phyloP scores from a whole-genome alignment of 2,888 invertebrate genomes.

The Cheilosia pagana region DNA sequence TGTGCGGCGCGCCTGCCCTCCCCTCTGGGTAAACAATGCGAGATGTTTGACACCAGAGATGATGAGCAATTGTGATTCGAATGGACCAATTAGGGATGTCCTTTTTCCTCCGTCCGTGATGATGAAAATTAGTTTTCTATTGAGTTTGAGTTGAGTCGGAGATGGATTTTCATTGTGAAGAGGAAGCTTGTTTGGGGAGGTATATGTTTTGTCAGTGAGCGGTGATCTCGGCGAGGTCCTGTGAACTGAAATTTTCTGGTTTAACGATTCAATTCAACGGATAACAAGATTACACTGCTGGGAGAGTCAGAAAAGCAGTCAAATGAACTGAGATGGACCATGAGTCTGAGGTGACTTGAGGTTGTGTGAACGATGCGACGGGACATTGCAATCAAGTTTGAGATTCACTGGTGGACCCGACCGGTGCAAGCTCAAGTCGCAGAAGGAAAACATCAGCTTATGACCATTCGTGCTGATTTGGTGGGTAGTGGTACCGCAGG shows the following conservation, averaged over 20 bases:
- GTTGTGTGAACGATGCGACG: neutral
- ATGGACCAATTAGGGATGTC: conserved; percentile 71
- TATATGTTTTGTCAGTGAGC: conserved; percentile 28
- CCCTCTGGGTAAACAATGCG: conserved; percentile 56
- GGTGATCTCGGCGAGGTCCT: conserved; percentile 25
- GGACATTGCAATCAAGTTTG: too few species aligned
- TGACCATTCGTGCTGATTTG: too few species aligned
- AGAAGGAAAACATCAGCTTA: too few species aligned
- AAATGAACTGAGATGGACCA: neutral
- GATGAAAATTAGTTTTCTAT: conserved; percentile 68
- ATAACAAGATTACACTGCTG: conserved; percentile 15
- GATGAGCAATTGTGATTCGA: conserved; percentile 68
- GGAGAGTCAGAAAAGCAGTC: conserved; percentile 24
- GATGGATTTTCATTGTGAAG: neutral
- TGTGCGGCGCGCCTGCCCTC: conserved; percentile 21
- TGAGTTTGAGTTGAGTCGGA: conserved; percentile 39
- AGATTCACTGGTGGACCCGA: too few species aligned
- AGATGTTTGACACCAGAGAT: conserved; percentile 40
- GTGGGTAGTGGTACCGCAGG: too few species aligned
- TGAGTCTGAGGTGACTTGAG: neutral
- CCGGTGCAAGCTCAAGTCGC: too few species aligned
- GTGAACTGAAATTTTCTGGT: conserved; percentile 72
- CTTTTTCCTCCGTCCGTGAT: conserved; percentile 20
- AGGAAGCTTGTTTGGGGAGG: neutral
- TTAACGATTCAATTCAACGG: conserved; percentile 33